phyloP scores from a whole-genome alignment of 2,113 vertebrate species.

The Collichthys lucidus region DNA sequence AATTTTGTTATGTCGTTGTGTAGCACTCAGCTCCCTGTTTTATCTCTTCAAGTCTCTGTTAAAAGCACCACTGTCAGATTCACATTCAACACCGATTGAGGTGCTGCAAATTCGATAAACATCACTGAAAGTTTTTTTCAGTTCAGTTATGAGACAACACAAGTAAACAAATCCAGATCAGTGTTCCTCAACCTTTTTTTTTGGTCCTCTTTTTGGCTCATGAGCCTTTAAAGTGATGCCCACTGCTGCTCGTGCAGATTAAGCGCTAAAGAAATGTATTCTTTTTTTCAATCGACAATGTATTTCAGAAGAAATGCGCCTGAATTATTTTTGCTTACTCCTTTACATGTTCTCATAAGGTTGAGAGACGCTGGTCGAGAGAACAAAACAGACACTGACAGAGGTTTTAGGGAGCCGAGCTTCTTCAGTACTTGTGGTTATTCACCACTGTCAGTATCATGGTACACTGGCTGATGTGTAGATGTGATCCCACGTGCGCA shows the following conservation, averaged over 20 bases:
- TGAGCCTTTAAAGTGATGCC: neutral
- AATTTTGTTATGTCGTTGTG: conserved; percentile 62
- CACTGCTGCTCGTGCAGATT: neutral
- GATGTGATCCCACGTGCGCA: conserved; percentile 38
- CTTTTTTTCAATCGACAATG: neutral
- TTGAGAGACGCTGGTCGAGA: neutral
- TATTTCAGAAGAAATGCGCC: neutral
- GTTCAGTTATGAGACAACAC: neutral
- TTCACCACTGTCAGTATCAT: conserved; percentile 34
- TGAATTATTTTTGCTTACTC: neutral
- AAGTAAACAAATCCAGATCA: neutral
- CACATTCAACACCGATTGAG: neutral
- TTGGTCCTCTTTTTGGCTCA: neutral
- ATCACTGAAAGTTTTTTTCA: neutral
- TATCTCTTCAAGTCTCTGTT: conserved; percentile 10
- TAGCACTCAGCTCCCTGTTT: conserved; percentile 69
- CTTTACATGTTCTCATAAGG: neutral
- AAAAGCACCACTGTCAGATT: conserved; percentile 4
- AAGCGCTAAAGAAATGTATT: neutral
- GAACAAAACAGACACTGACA: neutral
- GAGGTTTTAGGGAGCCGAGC: conserved; percentile 51
- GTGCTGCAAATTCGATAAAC: neutral
- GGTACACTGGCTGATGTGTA: conserved; percentile 70
- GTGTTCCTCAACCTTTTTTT: neutral
- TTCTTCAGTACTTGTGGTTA: conserved; percentile 37